Percentiles rank a stretch among this genome's conserved stretches.
These are phyloP conservation scores for Volucella inflata DNA, from an alignment of 2,888 invertebrate genomes.

Conservation along the genomic window DNA sequence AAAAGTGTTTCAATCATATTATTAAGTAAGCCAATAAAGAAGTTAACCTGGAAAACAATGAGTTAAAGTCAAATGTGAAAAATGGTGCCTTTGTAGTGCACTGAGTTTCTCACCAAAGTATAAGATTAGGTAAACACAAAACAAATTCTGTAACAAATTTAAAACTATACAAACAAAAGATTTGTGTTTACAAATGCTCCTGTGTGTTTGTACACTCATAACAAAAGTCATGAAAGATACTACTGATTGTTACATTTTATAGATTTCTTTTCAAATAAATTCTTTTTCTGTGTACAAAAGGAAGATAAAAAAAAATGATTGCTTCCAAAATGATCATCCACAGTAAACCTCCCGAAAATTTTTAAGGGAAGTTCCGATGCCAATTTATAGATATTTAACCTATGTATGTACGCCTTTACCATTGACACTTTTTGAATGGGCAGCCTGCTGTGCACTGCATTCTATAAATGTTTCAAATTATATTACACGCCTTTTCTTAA, in stretches of 20 bases:
- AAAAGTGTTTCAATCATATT: too few species aligned
- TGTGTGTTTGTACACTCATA: neutral
- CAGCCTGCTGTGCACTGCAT: slow-evolving; percentile 71
- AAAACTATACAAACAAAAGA: too few species aligned
- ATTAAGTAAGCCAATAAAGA: too few species aligned
- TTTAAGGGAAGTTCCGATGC: slow-evolving; percentile 57
- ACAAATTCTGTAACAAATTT: too few species aligned
- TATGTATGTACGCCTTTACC: slow-evolving; percentile 25
- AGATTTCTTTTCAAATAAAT: slow-evolving; percentile 30
- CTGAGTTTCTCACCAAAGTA: too few species aligned
- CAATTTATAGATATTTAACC: slow-evolving; percentile 47
- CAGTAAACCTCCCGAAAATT: slow-evolving; percentile 30
- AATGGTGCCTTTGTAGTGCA: too few species aligned
- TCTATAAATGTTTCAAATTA: slow-evolving; percentile 80
- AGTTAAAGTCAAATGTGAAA: too few species aligned
- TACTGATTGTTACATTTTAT: neutral
- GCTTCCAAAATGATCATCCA: slow-evolving; percentile 31
- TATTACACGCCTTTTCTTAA: slow-evolving; percentile 81
- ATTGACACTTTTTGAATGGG: slow-evolving; percentile 36
- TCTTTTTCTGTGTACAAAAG: slow-evolving; percentile 4
- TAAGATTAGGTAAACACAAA: too few species aligned
- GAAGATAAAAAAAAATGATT: slow-evolving; percentile 14
- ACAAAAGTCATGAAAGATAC: slow-evolving; percentile 10
- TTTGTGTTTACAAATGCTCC: too few species aligned
- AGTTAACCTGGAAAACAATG: too few species aligned